Evolutionary conservation across 2,888 invertebrate genomes (phyloP).

Genomic region (Polydesmus complanatus): DNA sequence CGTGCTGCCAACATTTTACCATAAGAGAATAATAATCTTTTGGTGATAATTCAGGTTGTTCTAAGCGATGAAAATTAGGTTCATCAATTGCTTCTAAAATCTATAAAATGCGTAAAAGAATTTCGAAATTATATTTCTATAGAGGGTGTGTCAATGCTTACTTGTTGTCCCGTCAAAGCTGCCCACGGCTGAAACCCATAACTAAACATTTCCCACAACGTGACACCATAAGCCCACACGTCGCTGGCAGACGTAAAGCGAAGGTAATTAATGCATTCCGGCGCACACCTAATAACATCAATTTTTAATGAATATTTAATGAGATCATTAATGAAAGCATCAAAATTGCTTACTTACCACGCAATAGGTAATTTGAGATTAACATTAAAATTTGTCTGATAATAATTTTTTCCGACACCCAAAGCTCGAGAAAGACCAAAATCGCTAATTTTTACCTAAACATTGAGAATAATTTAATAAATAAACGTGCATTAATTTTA

Average conservation of each 20-base stretch:
- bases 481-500: neutral
- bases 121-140: neutral
- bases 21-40: slow-evolving; percentile 81
- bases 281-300: slow-evolving; percentile 61
- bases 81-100: slow-evolving; percentile 91
- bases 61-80: slow-evolving; percentile 76
- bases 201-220: slow-evolving; percentile 99
- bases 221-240: slow-evolving; percentile 95
- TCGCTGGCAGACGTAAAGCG: slow-evolving; percentile 93
- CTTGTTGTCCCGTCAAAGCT: slow-evolving; percentile 76
- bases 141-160: slow-evolving; percentile 15
- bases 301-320: slow-evolving; percentile 7
- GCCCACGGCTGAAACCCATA: slow-evolving; percentile 99
- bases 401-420: slow-evolving; percentile 96
- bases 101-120: slow-evolving; percentile 22
- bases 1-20: slow-evolving; percentile 94
- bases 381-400: slow-evolving; percentile 94
- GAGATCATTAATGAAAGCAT: neutral
- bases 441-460: slow-evolving; percentile 81
- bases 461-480: slow-evolving; percentile 11
- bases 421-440: slow-evolving; percentile 90
- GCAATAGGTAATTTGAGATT: slow-evolving; percentile 94
- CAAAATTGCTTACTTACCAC: slow-evolving; percentile 52
- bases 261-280: slow-evolving; percentile 90
- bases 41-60: slow-evolving; percentile 88